Evolutionary conservation across 2,888 invertebrate genomes (phyloP).

Genomic region (Leptarthrus brevirostris): DNA sequence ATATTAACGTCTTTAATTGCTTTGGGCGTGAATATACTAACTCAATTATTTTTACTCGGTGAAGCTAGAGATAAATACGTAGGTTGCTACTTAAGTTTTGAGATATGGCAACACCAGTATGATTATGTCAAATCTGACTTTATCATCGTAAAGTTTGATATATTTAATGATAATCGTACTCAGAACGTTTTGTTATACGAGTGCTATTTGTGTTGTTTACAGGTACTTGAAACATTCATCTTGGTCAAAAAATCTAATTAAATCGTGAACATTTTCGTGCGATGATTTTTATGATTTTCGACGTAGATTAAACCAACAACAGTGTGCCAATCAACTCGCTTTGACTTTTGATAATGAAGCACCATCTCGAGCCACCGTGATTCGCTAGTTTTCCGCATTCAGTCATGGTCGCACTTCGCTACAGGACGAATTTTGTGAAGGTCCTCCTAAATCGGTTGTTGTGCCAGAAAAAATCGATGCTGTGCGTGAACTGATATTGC

Average conservation of each 20-base stretch:
- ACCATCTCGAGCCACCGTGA: too few species aligned
- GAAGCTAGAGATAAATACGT: too few species aligned
- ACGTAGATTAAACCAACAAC: neutral
- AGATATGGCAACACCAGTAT: neutral
- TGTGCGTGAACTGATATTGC: conserved; percentile 57
- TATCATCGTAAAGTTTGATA: neutral
- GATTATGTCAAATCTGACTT: neutral
- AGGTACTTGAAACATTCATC: neutral
- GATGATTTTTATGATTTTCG: neutral
- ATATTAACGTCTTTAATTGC: too few species aligned
- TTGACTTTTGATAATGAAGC: too few species aligned
- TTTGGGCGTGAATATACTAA: too few species aligned
- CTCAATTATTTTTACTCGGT: too few species aligned
- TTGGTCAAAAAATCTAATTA: neutral
- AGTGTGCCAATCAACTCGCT: too few species aligned
- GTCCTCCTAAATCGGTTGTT: conserved; percentile 51
- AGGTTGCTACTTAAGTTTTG: neutral
- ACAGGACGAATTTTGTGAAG: conserved; percentile 40
- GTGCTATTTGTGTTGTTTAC: neutral
- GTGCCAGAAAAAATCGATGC: conserved; percentile 57
- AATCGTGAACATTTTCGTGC: conserved; percentile 1
- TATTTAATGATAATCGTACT: neutral
- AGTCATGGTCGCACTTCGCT: neutral
- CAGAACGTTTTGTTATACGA: neutral
- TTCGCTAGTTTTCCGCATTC: too few species aligned